Evolutionary conservation across 2,797 vertebrate species (phyloP), one percentile per base, ranked within the genome.

Genomic region (Harpagifer antarcticus): DNA sequence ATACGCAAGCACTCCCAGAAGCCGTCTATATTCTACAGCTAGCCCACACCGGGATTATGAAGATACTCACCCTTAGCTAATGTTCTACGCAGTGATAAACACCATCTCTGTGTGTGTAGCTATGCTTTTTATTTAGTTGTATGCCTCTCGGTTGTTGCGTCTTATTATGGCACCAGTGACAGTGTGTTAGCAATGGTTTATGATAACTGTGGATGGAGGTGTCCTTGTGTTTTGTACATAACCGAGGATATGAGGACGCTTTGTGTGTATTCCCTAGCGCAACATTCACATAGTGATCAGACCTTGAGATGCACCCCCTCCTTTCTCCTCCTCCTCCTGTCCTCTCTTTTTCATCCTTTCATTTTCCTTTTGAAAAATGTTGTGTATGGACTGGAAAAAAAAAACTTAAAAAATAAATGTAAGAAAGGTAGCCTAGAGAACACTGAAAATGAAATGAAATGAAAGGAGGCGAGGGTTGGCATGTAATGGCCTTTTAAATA

Each of bases 301-400:
- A 86, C 84, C 79, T 83, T 83, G 82, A 85, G 85, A 71, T 73
- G 17, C 66, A 76, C 49, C 12, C 23, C 55, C 27, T 68, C 61
- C 40, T 59, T 68, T 56, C 66, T 68, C 37, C 74, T 72, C 54
- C 31, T 63, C 23, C 19, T 19, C 48, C 68, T 70, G 40, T 77
- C 19, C 49, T 76, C 60, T 74, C 63, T 70, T 79, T 44, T 77
- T 82, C 67, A 79, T 90, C 71, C 73, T 72, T 78, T 86, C 63
- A 74, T 67, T 50, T 61, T 72, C 31, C 23, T 66, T 13, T 88
- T 85, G 57, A 78, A 73, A 73, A 23, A 47, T 52, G 9, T 50
- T 53, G 65, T 69, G 58, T 78, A 44, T 72, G 63, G 65, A 79
- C 59, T 2, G 9, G 23, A 33, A 52, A 40, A 50, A 50, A n/a